A percentile compares a stretch with the other conserved stretches of the same genome.
Conservation (phyloP, 2,888 invertebrate species). For the Horisme vitalbata region DNA sequence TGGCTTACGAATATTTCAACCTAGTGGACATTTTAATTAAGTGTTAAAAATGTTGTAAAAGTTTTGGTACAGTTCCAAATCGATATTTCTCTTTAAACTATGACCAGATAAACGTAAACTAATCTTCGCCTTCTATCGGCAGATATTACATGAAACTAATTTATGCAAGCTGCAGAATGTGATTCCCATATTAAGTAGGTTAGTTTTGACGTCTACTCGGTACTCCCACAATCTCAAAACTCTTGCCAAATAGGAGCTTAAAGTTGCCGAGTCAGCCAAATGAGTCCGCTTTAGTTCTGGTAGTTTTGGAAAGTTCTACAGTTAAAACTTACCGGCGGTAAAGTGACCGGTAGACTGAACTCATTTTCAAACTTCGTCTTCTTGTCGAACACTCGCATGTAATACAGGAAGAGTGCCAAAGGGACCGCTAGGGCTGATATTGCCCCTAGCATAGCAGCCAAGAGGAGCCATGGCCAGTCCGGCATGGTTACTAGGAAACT, state of each 20-base stretch:
- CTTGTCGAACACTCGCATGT: constrained; percentile 58
- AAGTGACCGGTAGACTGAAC: constrained; percentile 57
- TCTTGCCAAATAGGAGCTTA: constrained; percentile 13
- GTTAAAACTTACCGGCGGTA: constrained; percentile 58
- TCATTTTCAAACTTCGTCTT: constrained; percentile 51
- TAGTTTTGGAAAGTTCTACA: constrained; percentile 9
- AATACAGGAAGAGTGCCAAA: constrained; percentile 61
- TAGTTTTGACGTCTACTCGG: no score
- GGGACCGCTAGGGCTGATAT: constrained; percentile 63
- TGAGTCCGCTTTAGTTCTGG: neutral
- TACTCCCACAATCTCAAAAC: neutral
- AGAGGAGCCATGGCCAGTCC: constrained; percentile 73
- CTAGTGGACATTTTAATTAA: no score
- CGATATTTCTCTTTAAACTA: no score
- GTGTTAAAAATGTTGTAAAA: no score
- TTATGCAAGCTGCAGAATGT: no score
- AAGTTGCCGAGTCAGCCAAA: constrained; percentile 7
- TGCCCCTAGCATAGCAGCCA: constrained; percentile 69
- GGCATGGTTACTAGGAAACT: constrained; percentile 54
- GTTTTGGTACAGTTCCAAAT: no score
- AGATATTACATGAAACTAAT: no score
- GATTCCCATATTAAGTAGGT: no score
- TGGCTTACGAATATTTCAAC: no score
- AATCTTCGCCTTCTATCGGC: no score
- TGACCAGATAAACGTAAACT: no score